Base-by-base conservation (phyloP, 2,797 vertebrate genomes). In the Holocentrus rufus region DNA sequence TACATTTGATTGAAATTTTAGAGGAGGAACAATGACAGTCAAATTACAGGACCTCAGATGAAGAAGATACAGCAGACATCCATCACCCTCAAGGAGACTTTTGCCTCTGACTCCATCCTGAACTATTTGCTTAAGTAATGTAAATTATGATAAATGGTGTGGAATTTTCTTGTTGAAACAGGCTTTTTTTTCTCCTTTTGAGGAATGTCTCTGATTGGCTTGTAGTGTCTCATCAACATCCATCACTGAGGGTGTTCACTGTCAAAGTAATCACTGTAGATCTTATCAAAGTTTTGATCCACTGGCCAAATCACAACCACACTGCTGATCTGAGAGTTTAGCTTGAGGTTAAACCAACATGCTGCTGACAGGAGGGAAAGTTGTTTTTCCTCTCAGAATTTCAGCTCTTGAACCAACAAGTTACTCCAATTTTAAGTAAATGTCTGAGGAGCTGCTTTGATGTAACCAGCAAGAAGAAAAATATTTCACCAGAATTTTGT, bases 1-100 rank as follows among this genome's bases (percentile, higher is more conserved):
- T 80, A 46, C 9, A 56, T 25, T 69, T 80, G 80, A 90, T 87
- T 89, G 81, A 87, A 84, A 89, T 90, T 90, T 83, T 53, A 74
- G 47, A 13, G 23, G 27, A 64, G 57, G 58, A 61, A 36, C 66
- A 25, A 54, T 73, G 87, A 87, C 88, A 83, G 82, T 74, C 31
- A 77, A 85, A 90, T 89, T 62, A 72, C 75, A 85, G 71, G 62
- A 83, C 79, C 76, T 69, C 61, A 81, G 79, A 85, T 87, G 39
- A 59, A 72, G 55, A 31, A 64, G 81, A 85, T 81, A 78, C 73
- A 65, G 65, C 57, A 31, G 76, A 61, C 53, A 39, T 67, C 27
- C 69, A 44, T 25, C 7, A n/a, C 27, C 72, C 56, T 59, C 23
- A 17, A 53, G 72, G 73, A 46, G 23, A 63, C 34, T 77, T 76